phyloP scores from a whole-genome alignment of 2,113 vertebrate species.

The Chaenogobius annularis region DNA sequence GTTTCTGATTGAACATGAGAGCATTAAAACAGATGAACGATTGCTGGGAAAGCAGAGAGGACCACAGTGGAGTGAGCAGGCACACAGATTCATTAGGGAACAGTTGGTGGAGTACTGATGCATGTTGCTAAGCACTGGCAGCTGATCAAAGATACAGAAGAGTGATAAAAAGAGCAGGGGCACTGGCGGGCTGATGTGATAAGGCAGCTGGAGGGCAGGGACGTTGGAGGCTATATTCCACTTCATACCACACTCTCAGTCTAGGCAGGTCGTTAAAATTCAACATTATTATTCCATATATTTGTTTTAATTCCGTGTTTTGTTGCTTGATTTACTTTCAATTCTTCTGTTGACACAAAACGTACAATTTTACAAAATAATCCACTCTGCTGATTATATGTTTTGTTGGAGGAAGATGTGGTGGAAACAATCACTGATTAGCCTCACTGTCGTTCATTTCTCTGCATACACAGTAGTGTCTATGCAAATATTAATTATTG shows the following conservation, averaged over 20 bases:
- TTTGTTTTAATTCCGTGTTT: not conserved
- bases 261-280: too few species aligned
- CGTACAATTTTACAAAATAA: not conserved
- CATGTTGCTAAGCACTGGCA: slow-evolving; percentile 44
- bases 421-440: not conserved
- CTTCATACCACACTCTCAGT: slow-evolving; percentile 4
- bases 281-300: not conserved
- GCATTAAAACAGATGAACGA: not conserved
- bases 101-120: slow-evolving; percentile 16
- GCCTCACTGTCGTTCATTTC: not conserved
- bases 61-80: slow-evolving; percentile 7
- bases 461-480: not conserved
- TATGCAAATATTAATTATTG: not conserved
- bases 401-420: not conserved
- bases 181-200: slow-evolving; percentile 10
- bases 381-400: not conserved
- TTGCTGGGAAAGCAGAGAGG: not conserved
- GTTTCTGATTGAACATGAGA: not conserved
- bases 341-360: not conserved
- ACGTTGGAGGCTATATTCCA: slow-evolving; percentile 24
- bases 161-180: slow-evolving; percentile 14
- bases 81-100: slow-evolving; percentile 6
- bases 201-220: not conserved
- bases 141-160: slow-evolving; percentile 33
- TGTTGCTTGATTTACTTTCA: not conserved